These are phyloP conservation scores for Ancistrus triradiatus DNA, from an alignment of 2,113 vertebrate genomes.

Conservation along the genomic window DNA sequence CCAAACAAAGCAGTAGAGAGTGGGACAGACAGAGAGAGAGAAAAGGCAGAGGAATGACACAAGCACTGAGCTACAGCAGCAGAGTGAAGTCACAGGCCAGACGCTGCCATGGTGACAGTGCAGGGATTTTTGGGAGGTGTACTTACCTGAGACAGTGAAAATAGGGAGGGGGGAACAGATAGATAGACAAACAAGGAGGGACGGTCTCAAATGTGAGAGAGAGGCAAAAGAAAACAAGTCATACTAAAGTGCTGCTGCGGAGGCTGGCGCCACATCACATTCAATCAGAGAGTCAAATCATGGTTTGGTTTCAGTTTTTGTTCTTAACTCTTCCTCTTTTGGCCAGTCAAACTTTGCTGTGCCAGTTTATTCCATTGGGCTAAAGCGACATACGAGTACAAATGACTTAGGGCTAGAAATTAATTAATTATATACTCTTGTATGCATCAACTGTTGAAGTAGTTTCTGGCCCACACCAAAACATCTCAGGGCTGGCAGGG, in stretches of 20 bases:
- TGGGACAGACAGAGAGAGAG: slow-evolving; percentile 48
- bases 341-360: slow-evolving; percentile 36
- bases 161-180: slow-evolving; percentile 51
- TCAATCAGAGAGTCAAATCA: slow-evolving; percentile 61
- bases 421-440: not conserved
- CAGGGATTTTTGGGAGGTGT: slow-evolving; percentile 60
- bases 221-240: slow-evolving; percentile 60
- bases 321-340: slow-evolving; percentile 31
- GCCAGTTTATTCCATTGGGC: slow-evolving; percentile 67
- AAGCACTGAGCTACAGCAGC: slow-evolving; percentile 99
- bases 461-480: no score
- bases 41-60: slow-evolving; percentile 68
- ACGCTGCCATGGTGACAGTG: slow-evolving; percentile 91
- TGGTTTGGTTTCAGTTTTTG: slow-evolving; percentile 72
- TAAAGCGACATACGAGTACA: slow-evolving; percentile 23
- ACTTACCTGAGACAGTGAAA: slow-evolving; percentile 71
- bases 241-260: slow-evolving; percentile 69
- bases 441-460: no score
- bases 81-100: slow-evolving; percentile 90
- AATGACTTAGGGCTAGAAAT: not conserved
- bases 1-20: slow-evolving; percentile 94
- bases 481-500: no score
- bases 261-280: slow-evolving; percentile 59
- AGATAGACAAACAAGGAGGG: slow-evolving; percentile 51
- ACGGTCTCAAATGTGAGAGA: slow-evolving; percentile 63